Evolutionary conservation across 2,888 invertebrate genomes (phyloP).

Genomic region (Ariolimax columbianus): DNA sequence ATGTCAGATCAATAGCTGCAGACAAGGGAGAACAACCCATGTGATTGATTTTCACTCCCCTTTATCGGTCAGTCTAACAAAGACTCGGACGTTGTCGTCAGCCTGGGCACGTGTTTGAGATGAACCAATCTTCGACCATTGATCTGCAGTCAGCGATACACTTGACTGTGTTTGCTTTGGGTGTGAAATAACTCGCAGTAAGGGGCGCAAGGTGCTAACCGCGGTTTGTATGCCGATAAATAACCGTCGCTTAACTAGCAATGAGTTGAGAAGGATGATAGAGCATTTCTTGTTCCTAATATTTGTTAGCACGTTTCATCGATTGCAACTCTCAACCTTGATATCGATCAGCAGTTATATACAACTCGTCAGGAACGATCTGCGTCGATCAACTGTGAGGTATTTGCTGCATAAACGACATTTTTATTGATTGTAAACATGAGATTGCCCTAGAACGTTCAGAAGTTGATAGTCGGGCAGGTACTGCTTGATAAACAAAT

Average conservation of each 20-base stretch:
- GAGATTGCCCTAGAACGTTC: no score
- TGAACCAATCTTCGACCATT: neutral
- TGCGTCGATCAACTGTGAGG: neutral
- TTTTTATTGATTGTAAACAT: no score
- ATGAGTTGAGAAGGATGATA: neutral
- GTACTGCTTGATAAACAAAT: no score
- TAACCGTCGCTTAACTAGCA: neutral
- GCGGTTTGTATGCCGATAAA: neutral
- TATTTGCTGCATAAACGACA: no score
- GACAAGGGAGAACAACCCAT: neutral
- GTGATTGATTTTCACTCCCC: conserved; percentile 43
- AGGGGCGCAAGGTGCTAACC: neutral
- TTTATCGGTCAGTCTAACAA: conserved; percentile 28
- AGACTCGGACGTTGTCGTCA: conserved; percentile 7
- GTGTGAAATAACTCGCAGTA: neutral
- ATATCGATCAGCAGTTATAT: neutral
- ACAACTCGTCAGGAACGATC: neutral
- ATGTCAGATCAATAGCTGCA: conserved; percentile 11
- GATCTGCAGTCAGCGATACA: neutral
- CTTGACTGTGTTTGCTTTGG: neutral
- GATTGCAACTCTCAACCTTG: neutral
- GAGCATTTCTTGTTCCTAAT: neutral
- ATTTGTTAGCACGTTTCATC: neutral
- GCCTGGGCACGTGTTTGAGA: neutral
- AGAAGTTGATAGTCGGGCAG: no score